These are phyloP conservation scores for Trichomycterus rosablanca DNA, from an alignment of 2,113 vertebrate genomes.

Conservation along the genomic window DNA sequence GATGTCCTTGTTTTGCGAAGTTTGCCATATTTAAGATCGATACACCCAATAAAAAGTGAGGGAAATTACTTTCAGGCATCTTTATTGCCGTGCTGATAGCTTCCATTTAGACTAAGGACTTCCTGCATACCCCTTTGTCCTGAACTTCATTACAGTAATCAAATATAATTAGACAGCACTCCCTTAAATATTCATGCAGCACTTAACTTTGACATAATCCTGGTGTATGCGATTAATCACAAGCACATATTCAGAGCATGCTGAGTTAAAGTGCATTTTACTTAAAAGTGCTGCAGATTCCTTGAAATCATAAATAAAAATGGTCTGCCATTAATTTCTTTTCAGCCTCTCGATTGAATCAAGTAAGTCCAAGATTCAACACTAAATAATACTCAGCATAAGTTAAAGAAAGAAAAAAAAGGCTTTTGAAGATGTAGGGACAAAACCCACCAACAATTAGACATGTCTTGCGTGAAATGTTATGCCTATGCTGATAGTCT, in stretches of 20 bases:
- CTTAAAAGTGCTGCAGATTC: slow-evolving; percentile 12
- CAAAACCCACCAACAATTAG: no score
- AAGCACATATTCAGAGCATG: slow-evolving; percentile 18
- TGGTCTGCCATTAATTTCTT: not conserved
- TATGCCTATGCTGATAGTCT: no score
- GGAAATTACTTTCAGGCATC: slow-evolving; percentile 27
- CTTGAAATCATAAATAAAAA: slow-evolving; percentile 5
- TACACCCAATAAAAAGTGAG: slow-evolving; percentile 12
- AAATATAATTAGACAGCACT: slow-evolving; percentile 54
- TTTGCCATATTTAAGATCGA: slow-evolving; percentile 40
- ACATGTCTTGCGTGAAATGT: no score
- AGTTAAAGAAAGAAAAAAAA: no score
- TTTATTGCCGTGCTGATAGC: slow-evolving; percentile 38
- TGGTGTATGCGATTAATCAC: slow-evolving; percentile 41
- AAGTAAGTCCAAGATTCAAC: not conserved
- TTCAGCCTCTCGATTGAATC: not conserved
- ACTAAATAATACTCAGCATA: not conserved
- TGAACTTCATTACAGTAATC: slow-evolving; percentile 57
- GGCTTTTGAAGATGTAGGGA: no score
- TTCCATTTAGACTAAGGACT: slow-evolving; percentile 37
- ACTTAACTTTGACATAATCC: slow-evolving; percentile 51
- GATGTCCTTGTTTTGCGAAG: no score
- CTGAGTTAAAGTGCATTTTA: slow-evolving; percentile 20
- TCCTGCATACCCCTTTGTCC: slow-evolving; percentile 36
- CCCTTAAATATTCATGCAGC: slow-evolving; percentile 54